Base-by-base conservation (phyloP, 2,888 invertebrate genomes). In the Eristalis arbustorum region DNA sequence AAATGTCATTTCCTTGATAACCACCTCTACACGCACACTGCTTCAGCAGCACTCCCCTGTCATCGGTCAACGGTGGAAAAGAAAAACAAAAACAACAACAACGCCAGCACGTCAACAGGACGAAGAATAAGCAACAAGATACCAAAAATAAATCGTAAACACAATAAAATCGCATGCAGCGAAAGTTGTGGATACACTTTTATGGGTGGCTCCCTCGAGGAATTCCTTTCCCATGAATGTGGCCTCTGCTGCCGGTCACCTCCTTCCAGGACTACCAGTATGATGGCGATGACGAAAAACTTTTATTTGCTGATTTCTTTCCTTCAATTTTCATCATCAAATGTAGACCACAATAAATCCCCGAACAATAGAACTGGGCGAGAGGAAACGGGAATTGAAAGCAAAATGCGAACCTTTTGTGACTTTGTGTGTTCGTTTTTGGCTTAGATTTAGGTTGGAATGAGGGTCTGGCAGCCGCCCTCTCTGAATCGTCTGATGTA, bases 331-430 rank as follows among this genome's bases (percentile, higher is more conserved):
- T 59, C 72, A 57, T 63, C 82, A 76, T 63, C 72, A 82, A 82
- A 68, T 73, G 67, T 72, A 42, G 72, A 77, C 82, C 82, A 82
- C 82, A 82, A 82, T 77, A 77, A 82, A 82, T 82, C 72, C 68
- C 68, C 77, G 56, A 77, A 77, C 77, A 67, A 77, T 63, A 56
- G 56, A 56, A 8, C 23, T 37, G 6, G 23, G 37, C 28, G 34
- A 56, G 63, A 37, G 37, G 77, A n/a, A 68, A 77, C 40, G 56
- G 63, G 57, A 63, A 69, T 49, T 68, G 42, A 66, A 61, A 10
- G 22, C 5, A 31, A 59, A 14, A 61, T 5, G 5, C 61, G 25
- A 63, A 63, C 63, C 77, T 69, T 77, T 77, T 77, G 77, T 69
- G 63, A 77, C 68, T 76, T 67, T 59, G 25, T 40, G 4, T 18